Evolutionary conservation across 2,797 vertebrate genomes (phyloP), one percentile per base, ranked within the genome.

Genomic region (Falco concolor): DNA sequence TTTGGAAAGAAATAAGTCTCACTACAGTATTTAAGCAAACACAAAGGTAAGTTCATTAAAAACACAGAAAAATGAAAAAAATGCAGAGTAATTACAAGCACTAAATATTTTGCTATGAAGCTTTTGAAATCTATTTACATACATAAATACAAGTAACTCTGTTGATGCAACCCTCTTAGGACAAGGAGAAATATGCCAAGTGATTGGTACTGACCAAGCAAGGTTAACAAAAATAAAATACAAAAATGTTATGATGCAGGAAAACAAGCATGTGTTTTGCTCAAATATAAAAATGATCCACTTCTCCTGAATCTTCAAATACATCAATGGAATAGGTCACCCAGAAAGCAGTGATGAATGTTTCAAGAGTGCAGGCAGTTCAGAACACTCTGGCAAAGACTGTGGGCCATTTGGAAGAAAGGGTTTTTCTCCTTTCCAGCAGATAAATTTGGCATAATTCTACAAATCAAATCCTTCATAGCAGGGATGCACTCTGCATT

Each of bases 111-210:
- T 97, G 97, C 97, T 97, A 95, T 95, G 95, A 98, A 98, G 97
- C 96, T 93, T 90, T 87, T 93, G 93, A 98, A 98, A 97, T 97
- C 98, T 98, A 98, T 98, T 98, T 98, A 98, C 98, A 98, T 91
- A 98, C 97, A 98, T 98, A 98, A 98, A 98, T 98, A 98, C 98
- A 98, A 97, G 96, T 95, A 96, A 97, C 74, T 97, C 95, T 94
- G 90, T 97, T 95, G 97, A 98, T 97, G 94, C 95, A 98, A 97
- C 97, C 91, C 97, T 97, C 97, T 91, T n/a, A 95, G 79, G 93
- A 96, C 67, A 34, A 96, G 89, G 74, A 94, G 92, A 76, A 89
- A 91, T 95, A 96, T 36, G 69, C 92, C 68, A 85, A 84, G 81
- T 34, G 96, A 68, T 97, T 12, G 84, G 92, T 95, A 91, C 96